Evolutionary conservation across 2,113 vertebrate genomes (phyloP).

Genomic region (Dicaeum eximium): DNA sequence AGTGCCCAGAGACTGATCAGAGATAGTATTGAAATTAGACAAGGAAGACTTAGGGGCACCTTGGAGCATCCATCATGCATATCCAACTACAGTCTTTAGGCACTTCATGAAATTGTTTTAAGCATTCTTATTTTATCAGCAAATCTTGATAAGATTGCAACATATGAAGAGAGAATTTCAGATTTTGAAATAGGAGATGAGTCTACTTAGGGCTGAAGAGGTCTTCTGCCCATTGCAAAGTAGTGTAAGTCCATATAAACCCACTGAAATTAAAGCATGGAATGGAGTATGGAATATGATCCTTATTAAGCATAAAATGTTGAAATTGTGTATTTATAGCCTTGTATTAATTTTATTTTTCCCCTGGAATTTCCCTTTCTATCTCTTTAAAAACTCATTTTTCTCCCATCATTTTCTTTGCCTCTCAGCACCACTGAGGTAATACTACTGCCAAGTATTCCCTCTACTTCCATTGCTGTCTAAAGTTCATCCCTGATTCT

Average conservation of each 20-base stretch:
- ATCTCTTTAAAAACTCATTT: not conserved
- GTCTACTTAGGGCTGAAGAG: not conserved
- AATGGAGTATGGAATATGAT: not conserved
- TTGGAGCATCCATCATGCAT: not conserved
- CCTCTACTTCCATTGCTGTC: not conserved
- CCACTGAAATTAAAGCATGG: not conserved
- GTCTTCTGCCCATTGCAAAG: not conserved
- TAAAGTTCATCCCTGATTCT: not conserved
- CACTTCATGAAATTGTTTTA: not conserved
- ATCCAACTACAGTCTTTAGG: not conserved
- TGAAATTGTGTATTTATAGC: not conserved
- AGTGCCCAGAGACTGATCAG: not conserved
- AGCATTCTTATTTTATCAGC: not conserved
- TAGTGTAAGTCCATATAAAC: not conserved
- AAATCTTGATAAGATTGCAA: not conserved
- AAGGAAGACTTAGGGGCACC: not conserved
- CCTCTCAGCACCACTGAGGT: not conserved
- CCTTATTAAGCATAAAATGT: not conserved
- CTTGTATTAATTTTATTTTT: not conserved
- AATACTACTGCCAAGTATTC: not conserved
- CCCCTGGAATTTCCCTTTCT: not conserved
- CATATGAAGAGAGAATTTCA: not conserved
- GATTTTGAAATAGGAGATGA: not conserved
- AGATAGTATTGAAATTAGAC: not conserved
- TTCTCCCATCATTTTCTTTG: not conserved